phyloP scores from a whole-genome alignment of 2,888 invertebrate species.

The Yponomeuta evonymella region DNA sequence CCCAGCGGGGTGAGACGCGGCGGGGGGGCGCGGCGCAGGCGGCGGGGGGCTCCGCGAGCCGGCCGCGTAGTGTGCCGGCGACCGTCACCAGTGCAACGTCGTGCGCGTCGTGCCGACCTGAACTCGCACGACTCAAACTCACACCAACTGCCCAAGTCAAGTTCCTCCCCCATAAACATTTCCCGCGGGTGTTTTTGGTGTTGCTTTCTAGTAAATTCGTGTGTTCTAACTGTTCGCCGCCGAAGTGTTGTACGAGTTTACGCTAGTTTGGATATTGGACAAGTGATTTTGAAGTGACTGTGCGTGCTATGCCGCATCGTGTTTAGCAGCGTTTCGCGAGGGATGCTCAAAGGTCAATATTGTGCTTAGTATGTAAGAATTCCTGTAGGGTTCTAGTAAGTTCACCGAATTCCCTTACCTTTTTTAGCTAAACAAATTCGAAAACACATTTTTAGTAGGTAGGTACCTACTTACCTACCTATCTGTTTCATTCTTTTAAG shows the following conservation, averaged over 20 bases:
- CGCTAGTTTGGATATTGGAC: constrained; percentile 65
- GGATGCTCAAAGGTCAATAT: constrained; percentile 72
- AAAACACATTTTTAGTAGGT: too few species aligned
- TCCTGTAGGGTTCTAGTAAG: constrained; percentile 44
- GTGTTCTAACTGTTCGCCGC: constrained; percentile 62
- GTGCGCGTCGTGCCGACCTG: constrained; percentile 53
- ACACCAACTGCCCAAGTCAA: constrained; percentile 60
- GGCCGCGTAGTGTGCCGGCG: constrained; percentile 72
- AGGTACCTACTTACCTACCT: too few species aligned
- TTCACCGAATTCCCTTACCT: constrained; percentile 13
- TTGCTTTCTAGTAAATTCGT: constrained; percentile 43
- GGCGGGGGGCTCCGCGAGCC: constrained; percentile 41
- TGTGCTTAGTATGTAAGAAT: constrained; percentile 43
- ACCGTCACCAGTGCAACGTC: constrained; percentile 66
- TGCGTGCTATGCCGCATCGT: constrained; percentile 69
- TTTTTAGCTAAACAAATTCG: too few species aligned
- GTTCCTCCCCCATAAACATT: constrained; percentile 63
- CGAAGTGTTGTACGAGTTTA: constrained; percentile 57
- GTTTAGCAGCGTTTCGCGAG: constrained; percentile 71
- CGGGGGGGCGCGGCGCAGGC: constrained; percentile 19
- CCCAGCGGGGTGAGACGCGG: constrained; percentile 33
- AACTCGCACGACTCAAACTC: constrained; percentile 46
- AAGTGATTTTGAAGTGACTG: constrained; percentile 66
- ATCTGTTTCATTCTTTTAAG: too few species aligned
- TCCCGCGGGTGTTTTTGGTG: constrained; percentile 66